These are phyloP conservation scores for Gymnothorax javanicus DNA, from an alignment of 2,797 vertebrate species.

Conservation along the genomic window DNA sequence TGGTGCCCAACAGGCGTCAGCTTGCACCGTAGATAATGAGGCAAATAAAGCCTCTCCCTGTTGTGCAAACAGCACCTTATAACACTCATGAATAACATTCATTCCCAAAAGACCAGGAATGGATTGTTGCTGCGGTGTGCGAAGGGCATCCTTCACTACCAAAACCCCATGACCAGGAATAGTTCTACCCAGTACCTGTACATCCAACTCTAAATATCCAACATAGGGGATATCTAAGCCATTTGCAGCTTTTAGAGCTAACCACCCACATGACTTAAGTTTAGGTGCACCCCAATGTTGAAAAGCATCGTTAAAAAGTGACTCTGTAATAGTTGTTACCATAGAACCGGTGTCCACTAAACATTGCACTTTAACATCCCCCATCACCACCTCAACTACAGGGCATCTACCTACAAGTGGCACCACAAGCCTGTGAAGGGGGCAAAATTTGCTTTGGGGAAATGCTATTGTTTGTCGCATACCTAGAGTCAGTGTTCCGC, in stretches of 20 bases:
- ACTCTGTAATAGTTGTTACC: not conserved
- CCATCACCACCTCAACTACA: not conserved
- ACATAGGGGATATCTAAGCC: not conserved
- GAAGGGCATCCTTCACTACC: not conserved
- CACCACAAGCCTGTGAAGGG: too few species aligned
- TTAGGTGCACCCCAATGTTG: not conserved
- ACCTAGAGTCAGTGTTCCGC: too few species aligned
- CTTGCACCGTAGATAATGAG: too few species aligned
- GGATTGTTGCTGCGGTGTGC: too few species aligned
- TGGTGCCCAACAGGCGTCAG: too few species aligned
- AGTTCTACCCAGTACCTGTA: not conserved
- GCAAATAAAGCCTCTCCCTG: too few species aligned
- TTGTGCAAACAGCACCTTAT: too few species aligned
- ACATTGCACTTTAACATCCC: not conserved
- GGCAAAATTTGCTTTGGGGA: too few species aligned
- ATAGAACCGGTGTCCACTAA: not conserved
- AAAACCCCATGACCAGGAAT: not conserved
- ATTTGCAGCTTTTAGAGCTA: not conserved
- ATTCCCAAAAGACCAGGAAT: too few species aligned
- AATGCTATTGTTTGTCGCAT: too few species aligned
- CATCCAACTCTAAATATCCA: not conserved
- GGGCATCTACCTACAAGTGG: not conserved
- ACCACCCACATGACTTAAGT: not conserved
- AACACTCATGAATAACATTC: too few species aligned
- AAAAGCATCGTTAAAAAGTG: not conserved